Conservation (phyloP, 2,797 vertebrate species). For the Hephaestus fuliginosus region DNA sequence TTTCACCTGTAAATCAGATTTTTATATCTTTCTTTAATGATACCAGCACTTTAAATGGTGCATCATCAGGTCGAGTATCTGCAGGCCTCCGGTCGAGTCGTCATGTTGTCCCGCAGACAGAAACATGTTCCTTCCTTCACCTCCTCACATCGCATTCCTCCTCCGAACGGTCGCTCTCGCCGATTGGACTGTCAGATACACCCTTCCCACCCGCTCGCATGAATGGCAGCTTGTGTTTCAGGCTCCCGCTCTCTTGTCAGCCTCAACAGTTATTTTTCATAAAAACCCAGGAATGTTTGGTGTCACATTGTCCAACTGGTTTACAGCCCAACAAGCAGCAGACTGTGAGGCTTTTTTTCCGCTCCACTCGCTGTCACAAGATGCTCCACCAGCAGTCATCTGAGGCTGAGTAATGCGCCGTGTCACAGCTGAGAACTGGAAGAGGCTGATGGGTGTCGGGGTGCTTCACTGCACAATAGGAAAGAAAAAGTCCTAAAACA, state of each 20-base stretch:
- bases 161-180: constrained; percentile 30
- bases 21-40: neutral
- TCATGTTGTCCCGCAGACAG: neutral
- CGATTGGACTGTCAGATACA: constrained; percentile 48
- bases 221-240: constrained; percentile 71
- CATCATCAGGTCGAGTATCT: neutral
- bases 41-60: neutral
- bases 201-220: constrained; percentile 52
- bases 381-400: constrained; percentile 73
- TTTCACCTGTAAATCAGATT: neutral
- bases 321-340: constrained; percentile 61
- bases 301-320: constrained; percentile 67
- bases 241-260: constrained; percentile 44
- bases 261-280: constrained; percentile 32
- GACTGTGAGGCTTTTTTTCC: constrained; percentile 63
- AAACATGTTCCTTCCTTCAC: constrained; percentile 4
- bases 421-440: constrained; percentile 52
- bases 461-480: constrained; percentile 28
- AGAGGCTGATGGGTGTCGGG: constrained; percentile 38
- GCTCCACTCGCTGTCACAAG: constrained; percentile 71
- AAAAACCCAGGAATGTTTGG: constrained; percentile 54
- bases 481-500: neutral
- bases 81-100: neutral
- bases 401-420: constrained; percentile 70
- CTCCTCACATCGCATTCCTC: constrained; percentile 44